Evolutionary conservation across 2,888 invertebrate genomes (phyloP), one percentile per base, ranked within the genome.

Genomic region (Crepidodera aurea): DNA sequence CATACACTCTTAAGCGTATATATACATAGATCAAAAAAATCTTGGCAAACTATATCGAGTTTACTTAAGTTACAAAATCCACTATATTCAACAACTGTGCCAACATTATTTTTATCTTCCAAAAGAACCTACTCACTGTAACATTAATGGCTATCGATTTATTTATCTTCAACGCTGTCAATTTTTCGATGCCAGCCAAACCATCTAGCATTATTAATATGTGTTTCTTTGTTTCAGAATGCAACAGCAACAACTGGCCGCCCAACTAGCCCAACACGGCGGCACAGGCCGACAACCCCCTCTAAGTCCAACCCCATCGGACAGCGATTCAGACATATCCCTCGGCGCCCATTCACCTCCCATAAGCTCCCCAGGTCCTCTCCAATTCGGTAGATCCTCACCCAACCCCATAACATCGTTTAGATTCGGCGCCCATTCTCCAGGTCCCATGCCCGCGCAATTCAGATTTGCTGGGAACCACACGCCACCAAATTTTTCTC

Each of bases 321-420:
- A 82, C 69, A 78, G 79, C 68, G 82, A 82, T 68, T 81, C 81
- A 15, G 83, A 83, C 75, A 83, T 83, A 65, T 82, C 82, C 7
- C 69, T 83, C 40, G 79, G 78, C 1, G 82, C 82, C 0, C 81
- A 81, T 60, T 81, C 82, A 8, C 79, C 80, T 3, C 80, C 81
- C 1, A 75, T 77, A 8, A 77, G 79, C 59, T 80, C 81, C 2
- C 80, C 81, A 7, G 77, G 78, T 25, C 79, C 81, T 3, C 60
- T 78, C 16, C 73, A 75, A 32, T 77, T 79, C 64, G 77, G 78
- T 6, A 65, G 75, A 1, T 69, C 73, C 7, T 79, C 79, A 8
- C 78, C 76, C 12, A 73, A 75, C 55, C 79, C 79, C 3, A 73
- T 82, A 54, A 79, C 79, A 16, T 75, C 78, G 16, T 82, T 81